A percentile compares a stretch with the other conserved stretches of the same genome.
These are phyloP conservation scores for Drosophila yakuba DNA, from an alignment of 1,140 invertebrate species.

Conservation along the genomic window DNA sequence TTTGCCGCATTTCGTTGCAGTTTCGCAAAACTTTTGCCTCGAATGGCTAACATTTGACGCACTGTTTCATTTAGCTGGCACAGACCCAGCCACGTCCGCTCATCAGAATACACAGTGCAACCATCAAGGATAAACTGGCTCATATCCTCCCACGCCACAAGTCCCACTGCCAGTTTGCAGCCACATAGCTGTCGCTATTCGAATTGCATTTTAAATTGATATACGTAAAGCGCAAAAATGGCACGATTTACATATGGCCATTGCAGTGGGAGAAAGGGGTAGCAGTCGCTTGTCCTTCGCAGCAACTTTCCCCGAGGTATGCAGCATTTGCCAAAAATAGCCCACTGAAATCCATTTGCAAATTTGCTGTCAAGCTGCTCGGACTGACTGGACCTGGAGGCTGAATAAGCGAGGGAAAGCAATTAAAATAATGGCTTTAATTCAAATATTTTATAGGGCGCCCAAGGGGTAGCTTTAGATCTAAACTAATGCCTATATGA, in stretches of 20 bases:
- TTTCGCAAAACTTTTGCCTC: slow-evolving; percentile 35
- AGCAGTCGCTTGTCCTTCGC: slow-evolving; percentile 33
- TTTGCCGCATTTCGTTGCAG: slow-evolving; percentile 12
- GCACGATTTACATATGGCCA: slow-evolving; percentile 34
- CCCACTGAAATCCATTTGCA: slow-evolving; percentile 64
- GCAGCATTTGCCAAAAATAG: slow-evolving; percentile 61
- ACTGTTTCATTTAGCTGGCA: slow-evolving; percentile 43
- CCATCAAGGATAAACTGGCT: slow-evolving; percentile 35
- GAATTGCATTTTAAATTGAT: slow-evolving; percentile 77
- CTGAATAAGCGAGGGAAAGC: slow-evolving; percentile 1
- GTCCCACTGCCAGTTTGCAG: slow-evolving; percentile 24
- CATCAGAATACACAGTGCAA: slow-evolving; percentile 2
- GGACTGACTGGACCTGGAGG: slow-evolving; percentile 8
- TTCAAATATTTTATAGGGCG: neutral
- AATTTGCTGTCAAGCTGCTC: slow-evolving; percentile 61
- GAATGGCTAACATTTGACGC: slow-evolving; percentile 42
- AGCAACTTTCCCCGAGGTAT: slow-evolving; percentile 40
- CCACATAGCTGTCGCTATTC: slow-evolving; percentile 46
- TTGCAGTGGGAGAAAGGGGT: neutral
- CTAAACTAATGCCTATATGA: neutral
- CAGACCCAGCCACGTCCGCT: neutral
- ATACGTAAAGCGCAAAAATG: slow-evolving; percentile 59
- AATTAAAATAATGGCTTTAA: slow-evolving; percentile 15
- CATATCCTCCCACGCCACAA: slow-evolving; percentile 17
- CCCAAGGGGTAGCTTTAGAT: neutral